These are phyloP conservation scores for Aplochiton taeniatus DNA, from an alignment of 2,797 vertebrate genomes.

Conservation along the genomic window DNA sequence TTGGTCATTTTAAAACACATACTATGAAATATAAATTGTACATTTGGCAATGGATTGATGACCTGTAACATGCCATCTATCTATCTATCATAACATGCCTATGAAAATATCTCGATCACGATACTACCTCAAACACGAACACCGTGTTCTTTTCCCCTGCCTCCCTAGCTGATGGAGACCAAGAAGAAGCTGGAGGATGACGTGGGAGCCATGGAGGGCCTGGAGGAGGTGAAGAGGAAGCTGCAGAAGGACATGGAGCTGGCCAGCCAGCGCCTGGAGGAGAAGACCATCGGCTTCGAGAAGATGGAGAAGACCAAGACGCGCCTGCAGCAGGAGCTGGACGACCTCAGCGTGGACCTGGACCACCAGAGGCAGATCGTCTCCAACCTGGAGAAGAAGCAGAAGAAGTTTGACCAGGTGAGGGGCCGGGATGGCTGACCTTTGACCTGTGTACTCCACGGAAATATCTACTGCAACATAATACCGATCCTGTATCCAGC, in stretches of 20 bases:
- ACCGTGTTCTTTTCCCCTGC: no score
- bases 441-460: no score
- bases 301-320: conserved; percentile 92
- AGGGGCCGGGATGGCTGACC: background rate
- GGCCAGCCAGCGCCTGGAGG: conserved; percentile 82
- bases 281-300: conserved; percentile 83
- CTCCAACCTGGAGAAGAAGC: conserved; percentile 88
- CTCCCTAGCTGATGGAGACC: conserved; percentile 75
- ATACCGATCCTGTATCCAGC: no score
- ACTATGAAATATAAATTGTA: no score
- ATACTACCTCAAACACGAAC: no score
- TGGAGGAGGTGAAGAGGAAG: conserved; percentile 86
- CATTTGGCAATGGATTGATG: no score
- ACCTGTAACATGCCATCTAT: no score
- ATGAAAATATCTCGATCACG: background rate
- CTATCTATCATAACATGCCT: no score
- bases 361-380: conserved; percentile 88
- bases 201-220: conserved; percentile 81
- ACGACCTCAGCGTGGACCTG: conserved; percentile 84
- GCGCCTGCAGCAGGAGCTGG: conserved; percentile 86
- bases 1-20: no score
- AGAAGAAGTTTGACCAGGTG: conserved; percentile 91
- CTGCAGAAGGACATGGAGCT: conserved; percentile 83
- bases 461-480: no score
- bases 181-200: conserved; percentile 90